Conservation (phyloP, 2,797 vertebrate species). For the Cossypha niveicapilla region DNA sequence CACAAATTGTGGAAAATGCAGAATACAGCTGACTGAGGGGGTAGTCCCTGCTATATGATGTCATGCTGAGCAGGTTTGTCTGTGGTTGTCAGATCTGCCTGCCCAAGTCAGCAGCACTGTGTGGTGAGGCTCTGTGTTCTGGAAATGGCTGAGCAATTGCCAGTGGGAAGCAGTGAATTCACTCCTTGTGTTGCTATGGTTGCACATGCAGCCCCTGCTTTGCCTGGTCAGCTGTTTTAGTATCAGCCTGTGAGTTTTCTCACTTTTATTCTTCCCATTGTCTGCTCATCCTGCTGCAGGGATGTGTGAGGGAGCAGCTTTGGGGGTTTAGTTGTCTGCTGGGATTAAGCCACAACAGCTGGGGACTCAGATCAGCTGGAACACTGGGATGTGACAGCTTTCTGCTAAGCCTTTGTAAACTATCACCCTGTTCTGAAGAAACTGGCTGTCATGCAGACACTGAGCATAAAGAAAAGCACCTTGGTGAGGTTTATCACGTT, state of each 20-base stretch:
- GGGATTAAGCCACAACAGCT: background rate
- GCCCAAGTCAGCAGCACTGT: accelerated
- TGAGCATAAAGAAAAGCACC: background rate
- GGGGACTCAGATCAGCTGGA: background rate
- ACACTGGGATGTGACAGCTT: background rate
- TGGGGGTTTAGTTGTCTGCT: background rate
- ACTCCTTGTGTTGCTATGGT: background rate
- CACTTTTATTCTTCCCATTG: background rate
- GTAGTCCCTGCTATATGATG: accelerated
- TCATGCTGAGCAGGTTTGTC: accelerated
- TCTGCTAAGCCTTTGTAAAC: too few relatives aligned
- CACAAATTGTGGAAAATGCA: background rate
- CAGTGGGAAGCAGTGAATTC: background rate
- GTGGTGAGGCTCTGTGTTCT: background rate
- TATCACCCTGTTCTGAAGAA: background rate
- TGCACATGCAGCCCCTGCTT: background rate
- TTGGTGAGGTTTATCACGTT: background rate
- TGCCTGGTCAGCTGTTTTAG: background rate
- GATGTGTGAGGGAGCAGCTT: background rate
- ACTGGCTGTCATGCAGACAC: too few relatives aligned
- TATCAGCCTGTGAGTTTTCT: background rate
- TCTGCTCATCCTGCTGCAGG: background rate
- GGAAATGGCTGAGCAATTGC: background rate
- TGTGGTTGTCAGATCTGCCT: background rate
- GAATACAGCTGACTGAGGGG: background rate